phyloP scores from a whole-genome alignment of 2,888 invertebrate species.

The Uropetala carovei region DNA sequence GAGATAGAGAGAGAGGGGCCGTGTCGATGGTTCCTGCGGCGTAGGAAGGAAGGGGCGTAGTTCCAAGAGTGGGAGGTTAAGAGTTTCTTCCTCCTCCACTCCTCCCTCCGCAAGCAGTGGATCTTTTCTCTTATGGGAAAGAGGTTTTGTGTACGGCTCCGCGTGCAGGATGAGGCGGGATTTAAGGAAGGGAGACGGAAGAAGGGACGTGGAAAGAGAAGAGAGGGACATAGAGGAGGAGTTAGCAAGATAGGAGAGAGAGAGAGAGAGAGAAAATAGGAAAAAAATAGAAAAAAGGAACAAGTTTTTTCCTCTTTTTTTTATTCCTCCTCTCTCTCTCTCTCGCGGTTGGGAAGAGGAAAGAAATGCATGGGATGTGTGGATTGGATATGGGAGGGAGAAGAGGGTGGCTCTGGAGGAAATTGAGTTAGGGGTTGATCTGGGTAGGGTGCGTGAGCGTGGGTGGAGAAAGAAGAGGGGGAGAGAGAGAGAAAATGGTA shows the following conservation, averaged over 20 bases:
- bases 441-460: slow-evolving; percentile 7
- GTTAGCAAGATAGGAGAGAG: no score
- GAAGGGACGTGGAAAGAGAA: background rate
- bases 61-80: background rate
- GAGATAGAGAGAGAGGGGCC: background rate
- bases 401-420: background rate
- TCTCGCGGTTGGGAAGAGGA: background rate
- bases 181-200: background rate
- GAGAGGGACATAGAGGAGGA: background rate
- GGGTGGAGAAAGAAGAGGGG: background rate
- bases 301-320: no score
- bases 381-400: slow-evolving; percentile 2
- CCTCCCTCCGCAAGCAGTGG: background rate
- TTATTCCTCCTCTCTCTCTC: background rate
- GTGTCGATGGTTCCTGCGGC: background rate
- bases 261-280: no score
- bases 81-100: background rate
- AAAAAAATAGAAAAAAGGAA: no score
- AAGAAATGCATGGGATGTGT: slow-evolving; percentile 26
- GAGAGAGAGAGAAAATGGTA: background rate
- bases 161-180: background rate
- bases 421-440: slow-evolving; percentile 32
- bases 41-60: background rate
- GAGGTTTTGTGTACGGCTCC: slow-evolving; percentile 19
- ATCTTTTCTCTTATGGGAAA: slow-evolving; percentile 35